Evolutionary conservation across 2,888 invertebrate genomes (phyloP), one percentile per base, ranked within the genome.

Genomic region (Siphonodentalium dalli): DNA sequence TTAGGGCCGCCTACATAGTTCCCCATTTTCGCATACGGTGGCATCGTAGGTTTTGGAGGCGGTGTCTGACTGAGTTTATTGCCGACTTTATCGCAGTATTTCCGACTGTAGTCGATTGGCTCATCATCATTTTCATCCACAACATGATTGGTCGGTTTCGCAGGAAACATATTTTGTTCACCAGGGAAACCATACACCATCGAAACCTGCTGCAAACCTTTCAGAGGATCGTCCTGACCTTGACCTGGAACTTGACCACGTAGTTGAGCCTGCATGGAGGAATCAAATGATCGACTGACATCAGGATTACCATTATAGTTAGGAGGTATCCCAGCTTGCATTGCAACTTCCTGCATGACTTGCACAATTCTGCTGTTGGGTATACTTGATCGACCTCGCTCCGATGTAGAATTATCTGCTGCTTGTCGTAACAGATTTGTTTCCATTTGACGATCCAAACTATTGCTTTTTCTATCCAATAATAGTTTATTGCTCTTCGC

Each of bases 331-430:
- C 75, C 78, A 47, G 74, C 73, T 62, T 72, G 66, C 58, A 71
- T 61, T 23, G 74, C 76, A 34, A 75, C 76, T 57, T 79, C 79
- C 53, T 77, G 74, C 75, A 77, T 77, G 51, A 74, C 72, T 50
- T 75, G 74, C 42, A 74, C 54, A 40, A 76, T 75, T 26, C 75
- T 61, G 54, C 74, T 74, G 57, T 71, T 74, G 7, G 68, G 65
- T 15, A 52, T 47, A 21, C 59, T 61, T 26, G 55, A 47, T 5
- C 59, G 59, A 37, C 56, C 58, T 46, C 54, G 54, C 38, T 65
- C 66, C 27, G 51, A 53, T 5, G 45, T 44, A 6, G 60, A 57
- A 31, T 62, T 61, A 20, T 53, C 47, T 20, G 52, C 50, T n/a
- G 29, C 27, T 29, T 37, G 33, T 27, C 59, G 47, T 24, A 62